A percentile compares a stretch with the other conserved stretches of the same genome.
Conservation (phyloP, 2,888 invertebrate genomes). For the Hypomecis atomaria region DNA sequence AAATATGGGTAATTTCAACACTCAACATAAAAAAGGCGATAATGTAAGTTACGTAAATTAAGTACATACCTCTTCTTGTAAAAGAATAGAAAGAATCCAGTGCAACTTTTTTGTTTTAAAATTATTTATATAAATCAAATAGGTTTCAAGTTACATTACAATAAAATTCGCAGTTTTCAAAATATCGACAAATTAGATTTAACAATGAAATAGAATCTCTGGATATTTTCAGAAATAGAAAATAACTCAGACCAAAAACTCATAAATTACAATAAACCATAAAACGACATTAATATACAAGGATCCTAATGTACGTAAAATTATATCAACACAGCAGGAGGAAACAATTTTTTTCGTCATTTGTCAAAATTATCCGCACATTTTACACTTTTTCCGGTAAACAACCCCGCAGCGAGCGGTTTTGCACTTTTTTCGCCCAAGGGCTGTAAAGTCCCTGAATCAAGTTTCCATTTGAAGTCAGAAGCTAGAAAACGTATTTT, state of each 20-base stretch:
- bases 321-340: conserved; percentile 9
- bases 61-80: too few species aligned
- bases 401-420: conserved; percentile 7
- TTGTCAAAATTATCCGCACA: conserved; percentile 31
- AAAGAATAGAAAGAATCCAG: too few species aligned
- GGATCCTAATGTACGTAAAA: conserved; percentile 5
- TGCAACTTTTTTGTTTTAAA: too few species aligned
- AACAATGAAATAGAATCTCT: too few species aligned
- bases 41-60: too few species aligned
- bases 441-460: conserved; percentile 16
- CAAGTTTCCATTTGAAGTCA: conserved; percentile 14
- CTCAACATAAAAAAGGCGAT: too few species aligned
- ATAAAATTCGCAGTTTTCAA: too few species aligned
- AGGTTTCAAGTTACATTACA: too few species aligned
- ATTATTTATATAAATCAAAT: too few species aligned
- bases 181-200: too few species aligned
- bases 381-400: conserved; percentile 18
- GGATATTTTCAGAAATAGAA: too few species aligned
- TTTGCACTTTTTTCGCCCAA: conserved; percentile 13
- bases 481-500: not conserved
- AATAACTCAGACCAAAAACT: not conserved
- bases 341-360: conserved; percentile 26
- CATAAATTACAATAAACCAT: not conserved
- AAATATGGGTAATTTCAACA: too few species aligned
- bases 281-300: conserved; percentile 1